These are phyloP conservation scores for Scleropages formosus DNA, from an alignment of 2,797 vertebrate species.

Conservation along the genomic window DNA sequence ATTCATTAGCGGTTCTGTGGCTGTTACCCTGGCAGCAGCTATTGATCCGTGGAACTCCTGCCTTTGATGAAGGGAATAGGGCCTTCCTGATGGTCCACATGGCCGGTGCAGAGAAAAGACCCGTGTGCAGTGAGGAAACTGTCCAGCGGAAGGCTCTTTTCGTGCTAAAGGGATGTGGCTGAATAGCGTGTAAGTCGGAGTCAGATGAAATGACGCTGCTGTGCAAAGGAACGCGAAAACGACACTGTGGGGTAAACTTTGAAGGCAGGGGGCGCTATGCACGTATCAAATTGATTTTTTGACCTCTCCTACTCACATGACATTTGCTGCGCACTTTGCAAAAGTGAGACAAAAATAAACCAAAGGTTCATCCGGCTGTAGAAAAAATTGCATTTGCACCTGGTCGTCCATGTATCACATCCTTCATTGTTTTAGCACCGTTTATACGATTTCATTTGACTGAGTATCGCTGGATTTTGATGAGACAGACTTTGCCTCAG, in stretches of 20 bases:
- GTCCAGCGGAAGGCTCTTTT: constrained; percentile 25
- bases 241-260: constrained; percentile 16
- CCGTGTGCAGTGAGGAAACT: constrained; percentile 40
- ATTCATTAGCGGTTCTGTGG: constrained; percentile 69
- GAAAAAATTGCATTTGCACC: too few relatives aligned
- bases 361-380: too few relatives aligned
- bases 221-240: too few relatives aligned
- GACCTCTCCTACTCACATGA: too few relatives aligned
- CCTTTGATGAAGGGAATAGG: constrained; percentile 49
- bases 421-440: too few relatives aligned
- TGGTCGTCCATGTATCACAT: too few relatives aligned
- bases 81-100: constrained; percentile 42
- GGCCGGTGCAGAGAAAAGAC: constrained; percentile 44
- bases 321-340: too few relatives aligned
- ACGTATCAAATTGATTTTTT: constrained; percentile 31
- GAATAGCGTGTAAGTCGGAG: background rate
- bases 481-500: too few relatives aligned
- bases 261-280: constrained; percentile 66
- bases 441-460: too few relatives aligned
- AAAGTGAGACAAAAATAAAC: too few relatives aligned
- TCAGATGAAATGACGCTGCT: background rate
- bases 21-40: constrained; percentile 54
- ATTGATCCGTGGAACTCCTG: constrained; percentile 60
- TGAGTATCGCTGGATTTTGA: too few relatives aligned
- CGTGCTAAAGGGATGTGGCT: constrained; percentile 40